Evolutionary conservation across 1,140 invertebrate species (phyloP), one percentile per base, ranked within the genome.

Genomic region (Pygmarrhopalites habei): DNA sequence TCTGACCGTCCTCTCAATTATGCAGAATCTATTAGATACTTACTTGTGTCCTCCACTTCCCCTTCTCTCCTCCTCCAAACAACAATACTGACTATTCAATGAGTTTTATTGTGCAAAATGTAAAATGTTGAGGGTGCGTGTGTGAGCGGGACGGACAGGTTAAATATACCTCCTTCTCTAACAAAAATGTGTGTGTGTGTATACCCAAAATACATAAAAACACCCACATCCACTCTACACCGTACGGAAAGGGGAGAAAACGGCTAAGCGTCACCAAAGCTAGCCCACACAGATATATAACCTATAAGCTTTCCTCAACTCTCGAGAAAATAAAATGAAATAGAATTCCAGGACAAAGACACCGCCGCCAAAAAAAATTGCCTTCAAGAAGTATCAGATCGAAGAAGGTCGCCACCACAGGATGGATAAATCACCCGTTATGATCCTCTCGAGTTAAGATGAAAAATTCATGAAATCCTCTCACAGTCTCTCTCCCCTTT

Each of bases 391-490:
- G 10, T 49, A 19, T 14, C 46, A 12, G 23, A 19, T 21, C 15
- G 46, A 49, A 7, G 23, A 32, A 39, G 53, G 39, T 57, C 28
- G 53, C 19, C n/a, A 55, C 30, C 25, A 29, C 47, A 32, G 49
- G 39, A 44, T 55, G 62, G 57, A 64, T 64, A 64, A 64, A 64
- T 64, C 62, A 64, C 32, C 32, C 56, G 56, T 64, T 64, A 64
- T 64, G 47, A 64, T 65, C n/a, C 23, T 60, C 44, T 43, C 58
- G 58, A 60, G 58, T 58, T 44, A 62, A 62, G 64, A 68, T 68
- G 66, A 68, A 68, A 68, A 64, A 68, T 68, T 68, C 66, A 68
- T 68, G 66, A 68, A 62, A 52, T 15, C 32, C 32, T 35, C 32
- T 35, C 32, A 35, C 15, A 15, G 15, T 35, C 15, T 35, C 32